Conservation (phyloP, 2,113 vertebrate genomes). For the Strix uralensis region DNA sequence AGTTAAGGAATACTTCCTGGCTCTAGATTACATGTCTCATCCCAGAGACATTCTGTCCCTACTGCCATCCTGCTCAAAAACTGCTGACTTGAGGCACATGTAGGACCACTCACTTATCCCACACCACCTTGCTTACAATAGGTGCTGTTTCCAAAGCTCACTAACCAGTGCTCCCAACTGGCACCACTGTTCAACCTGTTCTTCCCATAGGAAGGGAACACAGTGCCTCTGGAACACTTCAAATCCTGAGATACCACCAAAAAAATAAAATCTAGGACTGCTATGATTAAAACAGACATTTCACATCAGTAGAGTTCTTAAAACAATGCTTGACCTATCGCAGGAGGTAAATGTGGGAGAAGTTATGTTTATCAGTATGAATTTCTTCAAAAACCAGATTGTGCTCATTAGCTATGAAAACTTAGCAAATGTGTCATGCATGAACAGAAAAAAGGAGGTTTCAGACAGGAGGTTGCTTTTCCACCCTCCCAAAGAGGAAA, state of each 20-base stretch:
- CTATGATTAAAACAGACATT: not conserved
- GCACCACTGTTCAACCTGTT: not conserved
- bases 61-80: not conserved
- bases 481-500: not conserved
- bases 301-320: not conserved
- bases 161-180: not conserved
- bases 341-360: not conserved
- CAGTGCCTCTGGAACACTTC: not conserved
- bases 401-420: not conserved
- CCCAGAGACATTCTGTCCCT: not conserved
- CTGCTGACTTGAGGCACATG: not conserved
- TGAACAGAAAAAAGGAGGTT: not conserved
- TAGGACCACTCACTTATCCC: not conserved
- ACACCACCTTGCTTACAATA: not conserved
- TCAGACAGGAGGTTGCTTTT: not conserved
- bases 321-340: not conserved
- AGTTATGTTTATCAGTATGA: not conserved
- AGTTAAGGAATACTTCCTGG: not conserved
- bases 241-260: not conserved
- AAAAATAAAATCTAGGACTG: not conserved
- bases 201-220: not conserved
- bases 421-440: not conserved
- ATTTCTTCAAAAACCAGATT: not conserved
- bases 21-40: not conserved
- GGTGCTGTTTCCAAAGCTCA: not conserved